Percentiles rank a stretch among this genome's conserved stretches.
Evolutionary conservation across 30 jellyfish, hydroid and myxozoan genomes (phyloP).

Genomic region (Turritopsis dohrnii): DNA sequence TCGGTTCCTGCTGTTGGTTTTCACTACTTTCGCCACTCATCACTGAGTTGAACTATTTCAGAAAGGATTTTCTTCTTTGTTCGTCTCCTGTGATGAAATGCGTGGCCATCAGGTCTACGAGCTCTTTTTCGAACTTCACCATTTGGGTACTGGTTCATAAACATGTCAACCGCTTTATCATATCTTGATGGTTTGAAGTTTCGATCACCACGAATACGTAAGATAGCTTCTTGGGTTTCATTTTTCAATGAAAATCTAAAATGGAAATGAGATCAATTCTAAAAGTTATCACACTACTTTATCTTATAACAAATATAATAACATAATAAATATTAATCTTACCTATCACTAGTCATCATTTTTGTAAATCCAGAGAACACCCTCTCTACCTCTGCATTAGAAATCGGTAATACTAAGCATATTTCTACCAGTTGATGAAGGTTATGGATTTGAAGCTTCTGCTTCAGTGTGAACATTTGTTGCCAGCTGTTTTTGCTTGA

Average conservation of each 20-base stretch:
- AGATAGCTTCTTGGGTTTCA: background rate
- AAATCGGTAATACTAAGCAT: background rate
- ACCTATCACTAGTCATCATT: slow-evolving; percentile 6
- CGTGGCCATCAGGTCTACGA: background rate
- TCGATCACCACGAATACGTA: background rate
- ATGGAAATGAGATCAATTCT: background rate
- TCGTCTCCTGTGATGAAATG: background rate
- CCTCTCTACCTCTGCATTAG: slow-evolving; percentile 8
- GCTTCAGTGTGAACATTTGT: background rate
- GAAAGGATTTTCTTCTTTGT: background rate
- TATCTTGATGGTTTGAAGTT: background rate
- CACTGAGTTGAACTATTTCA: background rate
- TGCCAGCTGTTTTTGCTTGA: background rate
- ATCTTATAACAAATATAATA: background rate
- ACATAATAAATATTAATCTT: background rate
- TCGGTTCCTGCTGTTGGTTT: too few relatives aligned
- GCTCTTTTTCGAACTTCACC: background rate
- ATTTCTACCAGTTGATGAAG: background rate
- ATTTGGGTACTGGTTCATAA: background rate
- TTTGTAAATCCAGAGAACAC: background rate
- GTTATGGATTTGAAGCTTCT: background rate
- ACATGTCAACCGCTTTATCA: background rate
- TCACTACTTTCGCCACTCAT: background rate
- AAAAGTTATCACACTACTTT: background rate
- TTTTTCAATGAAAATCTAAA: background rate